phyloP scores from a whole-genome alignment of 2,888 invertebrate genomes.

The Parasteatoda lunata region DNA sequence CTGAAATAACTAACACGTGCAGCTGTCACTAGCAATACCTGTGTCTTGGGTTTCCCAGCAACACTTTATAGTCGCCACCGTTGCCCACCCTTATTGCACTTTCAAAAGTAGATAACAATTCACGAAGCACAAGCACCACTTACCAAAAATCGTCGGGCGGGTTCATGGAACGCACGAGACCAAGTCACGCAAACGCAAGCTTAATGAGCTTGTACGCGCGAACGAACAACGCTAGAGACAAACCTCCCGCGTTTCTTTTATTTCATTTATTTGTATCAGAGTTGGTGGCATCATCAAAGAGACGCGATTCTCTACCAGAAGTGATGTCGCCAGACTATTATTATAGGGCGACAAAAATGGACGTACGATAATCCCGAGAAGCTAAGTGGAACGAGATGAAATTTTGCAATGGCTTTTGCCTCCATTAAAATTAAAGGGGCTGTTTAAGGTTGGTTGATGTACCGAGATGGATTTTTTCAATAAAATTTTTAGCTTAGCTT shows the following conservation, averaged over 20 bases:
- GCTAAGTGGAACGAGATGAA: conserved; percentile 5
- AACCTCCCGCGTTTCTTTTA: neutral
- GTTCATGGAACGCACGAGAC: conserved; percentile 31
- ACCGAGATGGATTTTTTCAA: neutral
- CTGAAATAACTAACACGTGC: neutral
- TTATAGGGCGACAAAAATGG: neutral
- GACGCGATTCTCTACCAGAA: neutral
- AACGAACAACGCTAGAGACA: conserved; percentile 14
- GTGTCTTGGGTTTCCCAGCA: neutral
- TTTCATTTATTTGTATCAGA: conserved; percentile 3
- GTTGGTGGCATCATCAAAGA: conserved; percentile 5
- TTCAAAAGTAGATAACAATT: neutral
- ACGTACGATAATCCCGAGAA: neutral
- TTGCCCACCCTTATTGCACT: neutral
- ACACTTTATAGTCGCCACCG: neutral
- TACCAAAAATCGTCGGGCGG: neutral
- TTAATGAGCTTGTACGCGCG: conserved; percentile 46
- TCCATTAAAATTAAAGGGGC: neutral
- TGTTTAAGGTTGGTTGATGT: neutral
- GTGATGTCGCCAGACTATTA: neutral
- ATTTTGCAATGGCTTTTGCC: neutral
- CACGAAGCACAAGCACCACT: neutral
- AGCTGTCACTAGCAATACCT: neutral
- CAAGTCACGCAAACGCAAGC: conserved; percentile 48
- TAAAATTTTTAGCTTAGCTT: neutral